These are phyloP conservation scores for Sorex maritimensis DNA, from an alignment of 2,797 vertebrate genomes.

Conservation along the genomic window DNA sequence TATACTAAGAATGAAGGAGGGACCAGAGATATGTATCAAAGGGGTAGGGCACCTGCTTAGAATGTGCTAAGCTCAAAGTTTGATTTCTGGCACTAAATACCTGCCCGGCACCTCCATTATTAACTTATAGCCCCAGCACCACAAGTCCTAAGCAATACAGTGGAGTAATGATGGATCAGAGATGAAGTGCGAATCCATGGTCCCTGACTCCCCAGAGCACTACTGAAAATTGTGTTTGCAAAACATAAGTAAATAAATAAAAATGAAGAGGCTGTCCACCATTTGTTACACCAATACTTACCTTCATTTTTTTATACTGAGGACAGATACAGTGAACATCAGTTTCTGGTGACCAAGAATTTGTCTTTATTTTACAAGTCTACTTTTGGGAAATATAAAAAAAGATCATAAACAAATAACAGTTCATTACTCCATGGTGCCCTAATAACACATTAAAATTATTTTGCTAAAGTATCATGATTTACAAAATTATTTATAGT, in stretches of 20 bases:
- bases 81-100: too few relatives aligned
- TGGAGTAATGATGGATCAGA: too few relatives aligned
- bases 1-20: slow-evolving; percentile 14
- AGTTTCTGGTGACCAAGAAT: not conserved
- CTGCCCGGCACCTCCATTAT: too few relatives aligned
- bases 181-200: too few relatives aligned
- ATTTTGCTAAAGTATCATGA: too few relatives aligned
- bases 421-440: slow-evolving; percentile 62
- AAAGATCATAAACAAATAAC: slow-evolving; percentile 78
- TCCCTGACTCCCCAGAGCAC: too few relatives aligned
- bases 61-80: too few relatives aligned
- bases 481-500: too few relatives aligned
- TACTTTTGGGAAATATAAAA: not conserved
- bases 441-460: slow-evolving; percentile 56
- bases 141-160: too few relatives aligned
- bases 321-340: not conserved
- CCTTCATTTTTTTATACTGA: not conserved
- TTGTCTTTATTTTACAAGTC: slow-evolving; percentile 63
- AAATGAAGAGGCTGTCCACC: not conserved
- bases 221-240: too few relatives aligned
- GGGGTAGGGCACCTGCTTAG: too few relatives aligned
- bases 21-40: not conserved
- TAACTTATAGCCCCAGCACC: too few relatives aligned
- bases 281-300: not conserved
- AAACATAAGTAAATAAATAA: not conserved